phyloP scores from a whole-genome alignment of 1,140 invertebrate species.

The Drosophila lacertosa region DNA sequence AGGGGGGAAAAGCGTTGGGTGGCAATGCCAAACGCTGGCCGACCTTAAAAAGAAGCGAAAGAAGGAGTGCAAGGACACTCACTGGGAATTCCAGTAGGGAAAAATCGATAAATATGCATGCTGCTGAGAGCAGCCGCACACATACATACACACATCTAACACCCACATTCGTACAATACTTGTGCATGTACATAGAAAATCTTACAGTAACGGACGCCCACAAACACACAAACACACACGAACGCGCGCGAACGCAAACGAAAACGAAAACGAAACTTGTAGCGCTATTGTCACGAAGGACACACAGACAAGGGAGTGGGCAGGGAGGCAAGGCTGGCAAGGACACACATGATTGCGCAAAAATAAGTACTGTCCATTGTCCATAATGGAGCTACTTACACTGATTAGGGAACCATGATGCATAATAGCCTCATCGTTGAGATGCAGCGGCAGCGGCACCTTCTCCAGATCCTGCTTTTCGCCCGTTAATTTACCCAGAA shows the following conservation, averaged over 20 bases:
- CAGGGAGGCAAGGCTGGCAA: conserved; percentile 40
- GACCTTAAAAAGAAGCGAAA: conserved; percentile 40
- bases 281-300: conserved; percentile 52
- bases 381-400: conserved; percentile 65
- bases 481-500: conserved; percentile 65
- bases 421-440: conserved; percentile 84
- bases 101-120: conserved; percentile 75
- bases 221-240: conserved; percentile 8
- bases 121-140: conserved; percentile 22
- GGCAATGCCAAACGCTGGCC: conserved; percentile 19
- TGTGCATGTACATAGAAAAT: conserved; percentile 40
- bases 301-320: conserved; percentile 29
- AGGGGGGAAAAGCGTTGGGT: background rate
- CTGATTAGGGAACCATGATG: conserved; percentile 69
- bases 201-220: conserved; percentile 17
- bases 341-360: conserved; percentile 65
- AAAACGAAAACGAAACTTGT: conserved; percentile 75
- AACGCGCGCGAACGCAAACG: conserved; percentile 24
- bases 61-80: conserved; percentile 67
- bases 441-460: conserved; percentile 87
- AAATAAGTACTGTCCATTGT: conserved; percentile 15
- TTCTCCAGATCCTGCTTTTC: conserved; percentile 85
- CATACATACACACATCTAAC: conserved; percentile 7
- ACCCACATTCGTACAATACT: conserved; percentile 20
- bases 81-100: conserved; percentile 64